A percentile compares a stretch with the other conserved stretches of the same genome.
These are phyloP conservation scores for Nemotelus pantherinus DNA, from an alignment of 2,888 invertebrate species.

Conservation along the genomic window DNA sequence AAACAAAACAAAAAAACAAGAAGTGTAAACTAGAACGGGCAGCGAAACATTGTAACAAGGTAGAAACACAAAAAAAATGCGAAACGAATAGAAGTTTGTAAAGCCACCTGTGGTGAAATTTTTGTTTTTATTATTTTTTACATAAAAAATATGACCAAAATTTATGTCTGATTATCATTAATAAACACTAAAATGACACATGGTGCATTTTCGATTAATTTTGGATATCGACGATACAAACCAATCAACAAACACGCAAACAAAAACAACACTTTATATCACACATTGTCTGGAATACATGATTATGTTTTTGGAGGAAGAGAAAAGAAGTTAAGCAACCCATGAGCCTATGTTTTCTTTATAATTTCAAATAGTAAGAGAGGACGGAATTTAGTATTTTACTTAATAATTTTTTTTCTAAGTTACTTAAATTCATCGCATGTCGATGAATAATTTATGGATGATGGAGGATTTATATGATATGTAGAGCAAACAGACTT, in stretches of 20 bases:
- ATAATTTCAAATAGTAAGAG: neutral
- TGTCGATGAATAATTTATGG: constrained; percentile 19
- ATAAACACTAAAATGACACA: neutral
- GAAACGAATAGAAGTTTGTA: neutral
- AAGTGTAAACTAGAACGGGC: constrained; percentile 17
- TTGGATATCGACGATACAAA: constrained; percentile 7
- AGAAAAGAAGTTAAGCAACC: neutral
- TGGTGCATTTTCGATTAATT: constrained; percentile 27
- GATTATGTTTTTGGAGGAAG: constrained; percentile 20
- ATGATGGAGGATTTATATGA: constrained; percentile 27
- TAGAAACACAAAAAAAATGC: constrained; percentile 9
- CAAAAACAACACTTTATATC: too few relatives aligned
- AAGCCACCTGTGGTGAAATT: constrained; percentile 7
- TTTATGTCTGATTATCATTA: constrained; percentile 33
- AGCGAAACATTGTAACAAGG: constrained; percentile 8
- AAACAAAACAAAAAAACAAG: constrained; percentile 8
- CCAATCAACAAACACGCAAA: too few relatives aligned
- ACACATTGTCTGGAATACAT: constrained; percentile 12
- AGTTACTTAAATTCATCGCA: constrained; percentile 41
- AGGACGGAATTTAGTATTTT: constrained; percentile 34
- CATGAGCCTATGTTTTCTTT: neutral
- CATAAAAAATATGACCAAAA: constrained; percentile 23
- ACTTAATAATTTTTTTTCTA: constrained; percentile 33
- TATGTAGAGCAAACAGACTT: constrained; percentile 39
- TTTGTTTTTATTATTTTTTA: constrained; percentile 21